Conservation (phyloP, 1,140 invertebrate genomes). For the Drosophila erecta region DNA sequence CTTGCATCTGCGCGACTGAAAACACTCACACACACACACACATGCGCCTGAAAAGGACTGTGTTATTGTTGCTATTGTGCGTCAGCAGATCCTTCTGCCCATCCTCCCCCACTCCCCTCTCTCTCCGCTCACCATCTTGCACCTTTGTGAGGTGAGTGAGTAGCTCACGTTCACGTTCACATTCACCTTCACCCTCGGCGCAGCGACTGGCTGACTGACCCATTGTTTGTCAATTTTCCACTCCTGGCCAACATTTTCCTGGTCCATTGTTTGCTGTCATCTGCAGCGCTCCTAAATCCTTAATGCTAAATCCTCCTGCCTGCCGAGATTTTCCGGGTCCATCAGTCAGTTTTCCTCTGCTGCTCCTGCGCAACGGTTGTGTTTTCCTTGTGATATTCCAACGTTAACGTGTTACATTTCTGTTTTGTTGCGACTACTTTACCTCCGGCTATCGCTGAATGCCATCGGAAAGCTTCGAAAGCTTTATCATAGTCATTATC, state of each 20-base stretch:
- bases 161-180: slow-evolving; percentile 19
- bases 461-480: slow-evolving; percentile 30
- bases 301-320: not conserved
- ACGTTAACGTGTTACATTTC: not conserved
- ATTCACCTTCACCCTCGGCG: slow-evolving; percentile 33
- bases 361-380: slow-evolving; percentile 64
- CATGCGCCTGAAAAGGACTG: slow-evolving; percentile 3
- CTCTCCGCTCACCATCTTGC: slow-evolving; percentile 16
- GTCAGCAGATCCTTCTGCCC: slow-evolving; percentile 59
- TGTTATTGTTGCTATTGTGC: slow-evolving; percentile 42
- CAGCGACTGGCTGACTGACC: slow-evolving; percentile 20
- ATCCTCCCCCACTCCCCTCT: slow-evolving; percentile 16
- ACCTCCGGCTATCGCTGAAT: not conserved
- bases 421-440: not conserved
- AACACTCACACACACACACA: slow-evolving; percentile 9
- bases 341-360: slow-evolving; percentile 59
- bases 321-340: slow-evolving; percentile 38
- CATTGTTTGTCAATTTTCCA: slow-evolving; percentile 81
- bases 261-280: slow-evolving; percentile 75
- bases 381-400: slow-evolving; percentile 22
- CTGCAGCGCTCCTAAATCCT: slow-evolving; percentile 42
- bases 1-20: slow-evolving; percentile 32
- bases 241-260: slow-evolving; percentile 69
- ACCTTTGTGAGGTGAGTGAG: slow-evolving; percentile 31
- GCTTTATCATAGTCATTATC: slow-evolving; percentile 4